Percentiles rank a stretch among this genome's conserved stretches.
These are phyloP conservation scores for Eriocheir sinensis DNA, from an alignment of 1,140 invertebrate genomes.

Conservation along the genomic window DNA sequence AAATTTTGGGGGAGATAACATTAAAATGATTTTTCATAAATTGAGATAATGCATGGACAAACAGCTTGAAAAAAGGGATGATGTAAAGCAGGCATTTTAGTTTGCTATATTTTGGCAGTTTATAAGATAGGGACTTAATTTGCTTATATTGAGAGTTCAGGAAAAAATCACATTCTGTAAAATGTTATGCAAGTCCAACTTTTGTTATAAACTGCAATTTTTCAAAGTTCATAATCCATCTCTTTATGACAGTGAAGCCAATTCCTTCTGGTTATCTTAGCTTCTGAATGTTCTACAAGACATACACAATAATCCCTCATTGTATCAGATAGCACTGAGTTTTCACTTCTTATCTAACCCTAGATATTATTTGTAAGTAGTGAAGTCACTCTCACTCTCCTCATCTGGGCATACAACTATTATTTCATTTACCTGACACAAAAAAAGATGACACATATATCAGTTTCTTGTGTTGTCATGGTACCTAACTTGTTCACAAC, in stretches of 20 bases:
- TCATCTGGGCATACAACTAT: neutral
- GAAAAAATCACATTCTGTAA: neutral
- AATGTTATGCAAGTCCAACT: neutral
- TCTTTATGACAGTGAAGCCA: neutral
- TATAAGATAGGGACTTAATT: neutral
- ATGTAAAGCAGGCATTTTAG: neutral
- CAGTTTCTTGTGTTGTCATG: too few species aligned
- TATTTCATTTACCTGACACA: neutral
- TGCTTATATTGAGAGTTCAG: neutral
- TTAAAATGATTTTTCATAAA: neutral
- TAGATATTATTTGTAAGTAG: neutral
- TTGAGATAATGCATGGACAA: neutral
- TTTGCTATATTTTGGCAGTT: neutral
- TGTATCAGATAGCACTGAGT: neutral
- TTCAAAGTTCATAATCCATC: constrained; percentile 11
- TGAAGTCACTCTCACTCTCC: neutral
- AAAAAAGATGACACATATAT: too few species aligned
- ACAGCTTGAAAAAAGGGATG: neutral
- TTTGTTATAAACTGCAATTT: neutral
- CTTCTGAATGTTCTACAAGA: neutral
- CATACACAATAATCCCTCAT: neutral
- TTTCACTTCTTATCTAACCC: neutral
- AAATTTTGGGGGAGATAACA: neutral
- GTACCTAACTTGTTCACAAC: too few species aligned
- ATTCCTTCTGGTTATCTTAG: neutral